Percentiles rank a stretch among this genome's conserved stretches.
phyloP scores from a whole-genome alignment of 2,113 vertebrate species.

The Mirounga angustirostris region DNA sequence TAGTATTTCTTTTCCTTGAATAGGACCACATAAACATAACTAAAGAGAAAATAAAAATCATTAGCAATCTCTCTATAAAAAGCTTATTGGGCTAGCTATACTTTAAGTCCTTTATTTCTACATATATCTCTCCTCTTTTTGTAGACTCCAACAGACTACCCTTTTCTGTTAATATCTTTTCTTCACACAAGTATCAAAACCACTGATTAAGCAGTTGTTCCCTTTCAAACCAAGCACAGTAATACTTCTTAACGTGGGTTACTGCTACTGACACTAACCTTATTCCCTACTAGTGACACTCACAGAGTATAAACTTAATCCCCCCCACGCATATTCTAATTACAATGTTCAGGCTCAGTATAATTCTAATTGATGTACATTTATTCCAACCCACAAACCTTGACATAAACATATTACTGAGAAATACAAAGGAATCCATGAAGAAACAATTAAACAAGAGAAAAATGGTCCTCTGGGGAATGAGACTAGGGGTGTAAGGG shows the following conservation, averaged over 20 bases:
- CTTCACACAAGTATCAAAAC: background rate
- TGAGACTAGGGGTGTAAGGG: background rate
- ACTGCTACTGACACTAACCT: background rate
- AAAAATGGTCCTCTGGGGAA: background rate
- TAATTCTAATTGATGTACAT: background rate
- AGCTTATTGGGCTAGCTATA: background rate
- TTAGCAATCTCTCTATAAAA: background rate
- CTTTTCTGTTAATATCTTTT: background rate
- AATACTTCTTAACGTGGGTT: background rate
- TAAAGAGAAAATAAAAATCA: slow-evolving; percentile 54
- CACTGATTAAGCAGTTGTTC: slow-evolving; percentile 1
- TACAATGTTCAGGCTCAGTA: background rate
- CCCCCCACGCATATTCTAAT: background rate
- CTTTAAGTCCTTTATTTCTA: background rate
- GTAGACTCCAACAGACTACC: background rate
- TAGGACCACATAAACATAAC: background rate
- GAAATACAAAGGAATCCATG: slow-evolving; percentile 18
- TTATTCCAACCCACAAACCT: background rate
- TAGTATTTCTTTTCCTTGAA: background rate
- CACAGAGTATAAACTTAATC: background rate
- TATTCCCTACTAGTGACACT: background rate
- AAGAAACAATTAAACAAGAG: background rate
- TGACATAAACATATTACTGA: background rate
- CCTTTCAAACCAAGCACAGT: slow-evolving; percentile 44
- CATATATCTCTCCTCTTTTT: background rate